Base-by-base conservation (phyloP, 2,888 invertebrate genomes). In the Mimumesa dahlbomi region DNA sequence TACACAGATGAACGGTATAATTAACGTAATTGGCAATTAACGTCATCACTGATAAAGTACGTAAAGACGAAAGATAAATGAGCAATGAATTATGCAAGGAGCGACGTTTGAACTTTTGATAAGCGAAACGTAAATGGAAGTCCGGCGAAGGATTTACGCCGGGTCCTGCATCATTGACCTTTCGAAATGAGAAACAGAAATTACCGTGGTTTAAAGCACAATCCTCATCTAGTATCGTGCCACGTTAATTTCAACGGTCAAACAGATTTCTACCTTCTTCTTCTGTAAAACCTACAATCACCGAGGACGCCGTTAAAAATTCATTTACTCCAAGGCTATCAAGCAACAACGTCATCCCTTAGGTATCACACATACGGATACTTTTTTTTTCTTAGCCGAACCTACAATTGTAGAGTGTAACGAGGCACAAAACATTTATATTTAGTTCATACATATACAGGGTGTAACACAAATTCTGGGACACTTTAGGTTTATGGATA, bases 31-130 rank as follows among this genome's bases (percentile, higher is more conserved):
- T 50, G 64, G 29, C 53, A 56, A 72, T 64, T 69, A 72, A 64
- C 53, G 59, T 61, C 36, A 43, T 31, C 38, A 40, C 22, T 49
- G 38, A 45, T 56, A 13, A 49, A 42, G 46, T 45, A 52, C 70
- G 21, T 22, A 29, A 38, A 19, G 29, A 3, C 34, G 72, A 76
- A 78, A 73, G 77, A 84, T 75, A 71, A 76, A 83, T 81, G 79
- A 56, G 53, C 69, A 67, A 84, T 85, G 84, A 77, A 84, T 85
- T 78, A 84, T 84, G 83, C 84, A 85, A 77, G 65, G 59, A 75
- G 16, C 59, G 71, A 79, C 81, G 72, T 85, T 85, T 85, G 84
- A 85, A 85, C 85, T 85, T 85, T 85, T 84, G 85, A 85, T 85
- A 85, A 84, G 75, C 75, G 52, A 65, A 64, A 50, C 58, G 57